Evolutionary conservation across 2,797 vertebrate genomes (phyloP), one percentile per base, ranked within the genome.

Genomic region (Takifugu ocellatus): DNA sequence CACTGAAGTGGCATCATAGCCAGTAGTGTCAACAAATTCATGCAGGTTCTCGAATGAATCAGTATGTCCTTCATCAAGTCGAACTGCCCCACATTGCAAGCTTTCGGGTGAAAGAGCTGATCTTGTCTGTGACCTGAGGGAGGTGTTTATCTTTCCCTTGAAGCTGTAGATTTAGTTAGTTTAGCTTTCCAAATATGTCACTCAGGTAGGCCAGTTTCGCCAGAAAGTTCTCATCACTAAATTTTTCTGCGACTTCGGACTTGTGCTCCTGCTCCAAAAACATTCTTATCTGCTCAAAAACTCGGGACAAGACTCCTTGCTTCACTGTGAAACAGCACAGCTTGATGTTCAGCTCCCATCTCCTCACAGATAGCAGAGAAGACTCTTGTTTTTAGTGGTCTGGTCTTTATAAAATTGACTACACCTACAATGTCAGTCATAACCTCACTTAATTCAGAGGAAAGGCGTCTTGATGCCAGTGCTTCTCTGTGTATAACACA

Each of bases 381-480:
- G 16, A 45, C 16, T 45, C 43, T 45, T 45, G 43, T 45, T 45
- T 45, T 45, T 45, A 17, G 14, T 45, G 43, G 43, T 45, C 43
- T 45, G 43, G 43, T 45, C 43, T 48, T 48, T 48, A 48, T 25
- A 25, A 48, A 48, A 48, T 25, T 25, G 46, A 48, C 46, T 25
- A 14, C 46, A 53, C 51, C 47, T 26, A 39, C 1, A 27, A 55
- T 51, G 27, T 59, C 51, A 66, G 51, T 55, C 46, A 60, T 44
- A 53, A 48, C 46, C 46, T 25, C 46, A 48, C 21, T 47, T 48
- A 25, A 48, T 24, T 25, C 46, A 45, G 43, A 6, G 16, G 16
- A 17, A 45, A 45, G 43, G 16, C 17, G 43, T 8, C 43, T 45
- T 45, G 43, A 6, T 45, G 43, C 14, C 16, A 45, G 43, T 45